phyloP scores from a whole-genome alignment of 2,113 vertebrate genomes.

The Amphiprion percula region DNA sequence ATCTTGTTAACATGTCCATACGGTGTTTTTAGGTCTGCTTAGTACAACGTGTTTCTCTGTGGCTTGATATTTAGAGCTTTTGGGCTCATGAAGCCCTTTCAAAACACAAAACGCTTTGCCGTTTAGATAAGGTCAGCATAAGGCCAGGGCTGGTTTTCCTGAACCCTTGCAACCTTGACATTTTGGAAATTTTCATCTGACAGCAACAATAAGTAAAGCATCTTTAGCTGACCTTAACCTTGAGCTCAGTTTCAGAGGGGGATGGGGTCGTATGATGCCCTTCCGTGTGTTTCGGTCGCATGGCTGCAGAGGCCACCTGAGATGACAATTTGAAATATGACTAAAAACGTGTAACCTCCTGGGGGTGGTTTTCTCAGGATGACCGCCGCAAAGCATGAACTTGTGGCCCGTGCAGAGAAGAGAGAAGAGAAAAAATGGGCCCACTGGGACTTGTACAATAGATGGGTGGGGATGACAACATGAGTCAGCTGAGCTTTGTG shows the following conservation, averaged over 20 bases:
- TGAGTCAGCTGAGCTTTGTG: conserved; percentile 26
- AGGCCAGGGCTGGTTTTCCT: conserved; percentile 14
- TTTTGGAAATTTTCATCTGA: conserved; percentile 42
- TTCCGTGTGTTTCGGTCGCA: conserved; percentile 24
- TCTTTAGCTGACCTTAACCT: conserved; percentile 49
- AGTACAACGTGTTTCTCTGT: no score
- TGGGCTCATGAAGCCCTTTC: neutral
- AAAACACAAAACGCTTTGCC: neutral
- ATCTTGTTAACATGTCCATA: no score
- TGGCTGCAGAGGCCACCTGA: conserved; percentile 40
- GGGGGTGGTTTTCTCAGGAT: conserved; percentile 23
- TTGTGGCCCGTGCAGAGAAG: conserved; percentile 33
- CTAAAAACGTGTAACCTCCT: conserved; percentile 28
- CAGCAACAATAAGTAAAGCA: conserved; percentile 23
- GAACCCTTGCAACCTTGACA: conserved; percentile 18
- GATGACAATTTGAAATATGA: conserved; percentile 29
- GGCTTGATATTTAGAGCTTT: neutral
- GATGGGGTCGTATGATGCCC: neutral
- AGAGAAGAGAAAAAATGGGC: conserved; percentile 25
- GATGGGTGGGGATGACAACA: conserved; percentile 19
- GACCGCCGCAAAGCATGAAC: conserved; percentile 41
- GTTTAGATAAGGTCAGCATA: conserved; percentile 22
- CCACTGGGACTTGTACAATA: conserved; percentile 26
- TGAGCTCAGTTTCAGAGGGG: conserved; percentile 49
- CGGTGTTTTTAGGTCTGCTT: no score